Base-by-base conservation (phyloP, 2,113 vertebrate genomes). In the Holacanthus passer region DNA sequence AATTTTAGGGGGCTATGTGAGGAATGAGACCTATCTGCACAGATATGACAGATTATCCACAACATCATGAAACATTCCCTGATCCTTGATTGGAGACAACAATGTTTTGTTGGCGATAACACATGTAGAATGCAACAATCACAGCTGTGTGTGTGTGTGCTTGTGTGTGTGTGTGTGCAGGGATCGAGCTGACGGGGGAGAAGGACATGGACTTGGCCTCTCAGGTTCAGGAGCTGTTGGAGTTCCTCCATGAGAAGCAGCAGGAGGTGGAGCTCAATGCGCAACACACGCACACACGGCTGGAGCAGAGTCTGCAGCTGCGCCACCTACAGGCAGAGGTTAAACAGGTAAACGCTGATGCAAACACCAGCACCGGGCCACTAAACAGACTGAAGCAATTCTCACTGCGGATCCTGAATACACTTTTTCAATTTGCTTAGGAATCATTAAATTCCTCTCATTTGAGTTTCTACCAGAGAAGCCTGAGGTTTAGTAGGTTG, bases 231-330 rank as follows among this genome's bases (percentile, higher is more conserved):
- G 98, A 99, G 77, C 93, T 99, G 72, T 91, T 99, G 91, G 97
- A 99, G 94, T 99, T 99, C 85, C 97, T 99, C 71, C 98, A 99
- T 0, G 98, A 99, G 94, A 99, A 98, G 82, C 98, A 99, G 82
- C 98, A 98, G 5, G 98, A 99, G 73, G 92, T 99, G 90, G 98
- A 99, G 62, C 92, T 97, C 53, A 98, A 96, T 0, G 97, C 98
- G 0, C 97, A 99, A 73, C 97, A 97, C 91, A 98, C 97, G 3
- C 98, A 99, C 88, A 96, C 97, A 20, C 95, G 96, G 20, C 94
- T 99, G 13, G 98, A 99, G 90, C 98, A 99, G 89, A 97, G 93
- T 69, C 95, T 99, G 7, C 98, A 99, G 74, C 96, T 99, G 41
- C 96, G 97, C 85, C 98, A 99, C 89, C 96, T 99, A 5, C 98